Evolutionary conservation across 2,888 invertebrate genomes (phyloP), one percentile per base, ranked within the genome.

Genomic region (Eupithecia dodoneata): DNA sequence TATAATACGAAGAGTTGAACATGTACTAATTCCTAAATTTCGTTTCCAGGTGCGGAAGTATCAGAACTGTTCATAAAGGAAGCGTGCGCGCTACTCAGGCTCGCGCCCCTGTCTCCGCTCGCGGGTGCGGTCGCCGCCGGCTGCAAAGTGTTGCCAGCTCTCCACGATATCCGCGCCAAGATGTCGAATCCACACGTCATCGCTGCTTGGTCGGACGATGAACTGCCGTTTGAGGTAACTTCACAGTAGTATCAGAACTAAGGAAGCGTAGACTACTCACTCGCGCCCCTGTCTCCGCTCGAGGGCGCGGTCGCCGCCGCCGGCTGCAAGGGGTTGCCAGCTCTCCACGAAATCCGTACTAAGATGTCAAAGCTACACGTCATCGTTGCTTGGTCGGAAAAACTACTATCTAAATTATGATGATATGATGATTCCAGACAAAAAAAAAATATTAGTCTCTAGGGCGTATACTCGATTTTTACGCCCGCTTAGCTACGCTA

Each of bases 141-240:
- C 71, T 98, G 98, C 87, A 97, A 97, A 52, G 99, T 99, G 71
- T 95, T 99, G 85, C 99, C 99, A 30, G 99, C 99, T 66, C 96
- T 99, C 79, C 96, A 99, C 79, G 99, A 99, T 93, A 98, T 99
- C 82, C 89, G 94, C 79, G 90, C 93, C 83, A 95, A 95, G 88
- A 95, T 95, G 94, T 88, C 94, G 80, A 94, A 95, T 79, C 95
- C 95, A 79, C 94, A 95, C 87, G 99, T 99, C 70, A 96, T 98
- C 73, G 98, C 98, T 74, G 98, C 99, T 85, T 99, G 99, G 99
- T 98, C 97, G 86, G 98, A 98, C 88, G 99, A 99, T 90, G 99
- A 99, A 95, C 96, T 99, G 87, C 99, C 99, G 4, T 98, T 99
- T 0, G 94, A 94, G 92, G 94, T 93, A 75, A 55, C 6, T 18